These are phyloP conservation scores for Hydrotaea diabolus DNA, from an alignment of 2,888 invertebrate genomes.

Conservation along the genomic window DNA sequence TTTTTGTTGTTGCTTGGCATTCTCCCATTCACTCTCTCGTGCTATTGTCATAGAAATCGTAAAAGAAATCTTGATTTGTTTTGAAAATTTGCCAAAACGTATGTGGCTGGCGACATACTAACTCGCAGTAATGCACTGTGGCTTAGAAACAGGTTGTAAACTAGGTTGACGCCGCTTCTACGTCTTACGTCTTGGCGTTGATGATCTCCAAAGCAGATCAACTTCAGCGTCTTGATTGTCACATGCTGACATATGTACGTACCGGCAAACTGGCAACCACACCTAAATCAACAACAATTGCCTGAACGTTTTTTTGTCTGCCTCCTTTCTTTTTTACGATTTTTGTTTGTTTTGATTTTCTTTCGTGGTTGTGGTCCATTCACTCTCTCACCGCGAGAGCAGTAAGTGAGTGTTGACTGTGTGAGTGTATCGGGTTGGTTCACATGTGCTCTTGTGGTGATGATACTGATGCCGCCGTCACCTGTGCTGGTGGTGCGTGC, in stretches of 20 bases:
- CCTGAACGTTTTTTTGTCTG: neutral
- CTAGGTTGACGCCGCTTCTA: slow-evolving; percentile 53
- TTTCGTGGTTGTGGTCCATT: neutral
- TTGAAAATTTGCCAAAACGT: slow-evolving; percentile 50
- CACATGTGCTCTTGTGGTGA: neutral
- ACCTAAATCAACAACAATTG: slow-evolving; percentile 52
- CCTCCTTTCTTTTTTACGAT: neutral
- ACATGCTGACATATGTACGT: too few species aligned
- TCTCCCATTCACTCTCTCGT: neutral
- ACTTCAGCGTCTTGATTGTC: neutral
- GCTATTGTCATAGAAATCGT: slow-evolving; percentile 48
- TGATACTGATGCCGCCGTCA: neutral
- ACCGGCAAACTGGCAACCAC: slow-evolving; percentile 25
- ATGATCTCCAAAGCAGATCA: slow-evolving; percentile 19
- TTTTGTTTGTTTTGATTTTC: neutral
- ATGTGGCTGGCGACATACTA: neutral
- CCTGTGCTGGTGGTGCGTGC: neutral
- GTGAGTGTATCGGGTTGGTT: neutral
- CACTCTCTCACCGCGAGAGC: neutral
- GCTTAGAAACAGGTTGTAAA: slow-evolving; percentile 62
- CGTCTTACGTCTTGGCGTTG: neutral
- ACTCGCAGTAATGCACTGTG: neutral
- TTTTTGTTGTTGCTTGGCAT: neutral
- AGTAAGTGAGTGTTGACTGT: neutral
- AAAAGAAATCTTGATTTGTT: slow-evolving; percentile 46